A percentile compares a stretch with the other conserved stretches of the same genome.
Conservation (phyloP, 1,140 invertebrate genomes). For the Pseudomyrmex dendroicus region DNA sequence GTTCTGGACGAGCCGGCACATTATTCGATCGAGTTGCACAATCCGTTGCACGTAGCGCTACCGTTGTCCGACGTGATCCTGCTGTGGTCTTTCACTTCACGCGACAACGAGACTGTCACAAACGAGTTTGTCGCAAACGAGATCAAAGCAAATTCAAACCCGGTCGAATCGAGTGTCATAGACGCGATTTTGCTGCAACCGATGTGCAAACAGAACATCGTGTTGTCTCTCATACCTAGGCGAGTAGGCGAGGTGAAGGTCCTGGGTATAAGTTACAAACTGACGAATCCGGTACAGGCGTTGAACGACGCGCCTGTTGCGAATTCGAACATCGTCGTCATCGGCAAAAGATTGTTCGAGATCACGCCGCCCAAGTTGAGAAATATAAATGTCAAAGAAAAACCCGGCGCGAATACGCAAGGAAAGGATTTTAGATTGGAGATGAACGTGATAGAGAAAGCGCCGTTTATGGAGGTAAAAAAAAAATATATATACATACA, state of each 20-base stretch:
- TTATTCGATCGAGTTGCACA: slow-evolving; percentile 91
- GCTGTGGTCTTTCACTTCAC: slow-evolving; percentile 90
- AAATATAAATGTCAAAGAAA: slow-evolving; percentile 83
- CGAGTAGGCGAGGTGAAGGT: slow-evolving; percentile 79
- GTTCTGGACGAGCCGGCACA: slow-evolving; percentile 93
- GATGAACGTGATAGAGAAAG: slow-evolving; percentile 88
- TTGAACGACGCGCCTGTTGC: slow-evolving; percentile 76
- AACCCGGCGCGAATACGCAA: slow-evolving; percentile 82
- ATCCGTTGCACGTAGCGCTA: slow-evolving; percentile 92
- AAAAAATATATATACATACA: slow-evolving; percentile 23
- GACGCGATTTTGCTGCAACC: slow-evolving; percentile 81
- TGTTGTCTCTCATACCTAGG: slow-evolving; percentile 77
- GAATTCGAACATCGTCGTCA: slow-evolving; percentile 82
- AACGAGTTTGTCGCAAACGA: slow-evolving; percentile 76
- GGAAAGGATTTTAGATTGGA: slow-evolving; percentile 87
- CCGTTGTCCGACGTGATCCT: slow-evolving; percentile 90
- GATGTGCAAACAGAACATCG: slow-evolving; percentile 81
- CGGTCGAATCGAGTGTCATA: slow-evolving; percentile 83
- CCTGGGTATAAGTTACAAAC: slow-evolving; percentile 78
- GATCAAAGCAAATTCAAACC: slow-evolving; percentile 71
- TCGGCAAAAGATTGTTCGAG: slow-evolving; percentile 88
- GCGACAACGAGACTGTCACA: slow-evolving; percentile 79
- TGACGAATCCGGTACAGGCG: slow-evolving; percentile 78
- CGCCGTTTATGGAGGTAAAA: slow-evolving; percentile 90
- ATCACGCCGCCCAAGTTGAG: slow-evolving; percentile 84